phyloP scores from a whole-genome alignment of 1,140 invertebrate species.

The Carposina sasakii region DNA sequence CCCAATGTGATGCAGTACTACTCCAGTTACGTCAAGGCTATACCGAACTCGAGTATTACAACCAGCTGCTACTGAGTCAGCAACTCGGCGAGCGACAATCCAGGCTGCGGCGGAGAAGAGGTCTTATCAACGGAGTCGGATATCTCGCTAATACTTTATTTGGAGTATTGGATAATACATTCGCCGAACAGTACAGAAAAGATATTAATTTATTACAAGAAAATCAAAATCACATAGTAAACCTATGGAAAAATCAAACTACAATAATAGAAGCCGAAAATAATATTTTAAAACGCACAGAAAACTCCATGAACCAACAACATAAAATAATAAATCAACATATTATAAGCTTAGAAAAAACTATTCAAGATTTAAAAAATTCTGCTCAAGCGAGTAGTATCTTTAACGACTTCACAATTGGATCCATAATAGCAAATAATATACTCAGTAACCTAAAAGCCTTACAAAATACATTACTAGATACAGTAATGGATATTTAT shows the following conservation, averaged over 20 bases:
- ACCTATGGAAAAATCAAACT: slow-evolving; percentile 4
- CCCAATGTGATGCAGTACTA: neutral
- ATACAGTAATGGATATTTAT: slow-evolving; percentile 13
- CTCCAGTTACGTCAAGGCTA: neutral
- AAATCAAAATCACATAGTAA: neutral
- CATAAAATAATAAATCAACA: slow-evolving; percentile 3
- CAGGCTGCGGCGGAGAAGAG: neutral
- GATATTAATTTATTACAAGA: neutral
- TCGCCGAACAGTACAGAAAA: slow-evolving; percentile 2
- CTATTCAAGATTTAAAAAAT: neutral
- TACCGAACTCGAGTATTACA: neutral
- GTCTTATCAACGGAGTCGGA: neutral
- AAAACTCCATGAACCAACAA: slow-evolving; percentile 1
- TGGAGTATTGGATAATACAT: neutral
- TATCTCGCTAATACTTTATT: neutral
- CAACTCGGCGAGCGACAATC: neutral
- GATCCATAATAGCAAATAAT: neutral
- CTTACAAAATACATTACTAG: slow-evolving; percentile 11
- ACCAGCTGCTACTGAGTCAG: neutral
- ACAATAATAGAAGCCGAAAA: neutral
- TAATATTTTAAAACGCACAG: neutral
- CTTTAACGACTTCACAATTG: neutral
- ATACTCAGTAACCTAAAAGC: slow-evolving; percentile 8
- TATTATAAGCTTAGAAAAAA: neutral
- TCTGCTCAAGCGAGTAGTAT: neutral